Evolutionary conservation across 2,113 vertebrate genomes (phyloP).

Genomic region (Paracanthobrama guichenoti): DNA sequence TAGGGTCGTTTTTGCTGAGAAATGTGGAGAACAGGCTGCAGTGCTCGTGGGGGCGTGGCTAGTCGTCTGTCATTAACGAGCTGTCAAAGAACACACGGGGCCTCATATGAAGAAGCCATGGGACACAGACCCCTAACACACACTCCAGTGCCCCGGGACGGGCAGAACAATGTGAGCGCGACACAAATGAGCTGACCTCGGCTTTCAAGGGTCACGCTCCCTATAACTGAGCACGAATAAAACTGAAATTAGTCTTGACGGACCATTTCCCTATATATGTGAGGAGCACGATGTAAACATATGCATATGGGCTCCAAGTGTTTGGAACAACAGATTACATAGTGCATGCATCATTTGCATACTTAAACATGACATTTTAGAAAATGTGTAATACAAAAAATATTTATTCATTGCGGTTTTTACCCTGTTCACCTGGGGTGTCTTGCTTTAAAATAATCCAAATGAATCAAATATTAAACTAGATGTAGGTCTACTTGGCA

Average conservation of each 20-base stretch:
- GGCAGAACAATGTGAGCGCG: background rate
- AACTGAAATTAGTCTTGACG: background rate
- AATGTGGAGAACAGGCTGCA: background rate
- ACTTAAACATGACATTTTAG: background rate
- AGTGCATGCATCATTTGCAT: background rate
- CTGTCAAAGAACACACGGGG: background rate
- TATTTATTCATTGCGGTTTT: no score
- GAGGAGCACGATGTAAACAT: background rate
- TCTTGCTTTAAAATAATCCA: background rate
- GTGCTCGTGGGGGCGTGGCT: background rate
- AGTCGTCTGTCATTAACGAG: background rate
- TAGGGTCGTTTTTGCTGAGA: background rate
- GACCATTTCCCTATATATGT: background rate
- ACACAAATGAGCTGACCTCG: background rate
- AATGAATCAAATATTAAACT: background rate
- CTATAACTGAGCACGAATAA: background rate
- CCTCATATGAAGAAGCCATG: background rate
- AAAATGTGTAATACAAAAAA: background rate
- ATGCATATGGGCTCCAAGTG: background rate
- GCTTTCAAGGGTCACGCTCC: background rate
- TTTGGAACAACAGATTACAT: background rate
- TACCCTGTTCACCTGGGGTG: no score
- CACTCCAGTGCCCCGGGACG: background rate
- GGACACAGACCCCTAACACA: background rate
- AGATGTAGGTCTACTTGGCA: background rate